A percentile compares a stretch with the other conserved stretches of the same genome.
Evolutionary conservation across 2,888 invertebrate genomes (phyloP).

Genomic region (Tinea semifulvella): DNA sequence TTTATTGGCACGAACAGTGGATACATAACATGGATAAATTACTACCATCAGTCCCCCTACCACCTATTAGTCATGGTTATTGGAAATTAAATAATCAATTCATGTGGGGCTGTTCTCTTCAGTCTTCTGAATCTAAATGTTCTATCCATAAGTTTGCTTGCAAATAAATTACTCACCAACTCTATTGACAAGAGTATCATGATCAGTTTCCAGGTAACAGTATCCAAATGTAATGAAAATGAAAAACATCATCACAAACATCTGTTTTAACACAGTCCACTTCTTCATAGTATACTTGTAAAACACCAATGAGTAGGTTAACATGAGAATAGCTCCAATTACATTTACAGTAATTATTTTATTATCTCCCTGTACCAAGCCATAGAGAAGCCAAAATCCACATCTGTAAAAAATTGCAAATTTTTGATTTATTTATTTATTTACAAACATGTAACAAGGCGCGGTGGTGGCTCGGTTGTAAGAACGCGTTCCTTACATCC

Average conservation of each 20-base stretch:
- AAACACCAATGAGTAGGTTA: conserved; percentile 75
- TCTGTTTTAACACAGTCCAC: conserved; percentile 69
- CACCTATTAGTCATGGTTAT: background rate
- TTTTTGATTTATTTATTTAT: too few relatives aligned
- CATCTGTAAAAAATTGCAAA: conserved; percentile 62
- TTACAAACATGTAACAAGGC: too few relatives aligned
- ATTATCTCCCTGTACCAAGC: conserved; percentile 74
- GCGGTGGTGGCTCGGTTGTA: too few relatives aligned
- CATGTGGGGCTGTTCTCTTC: too few relatives aligned
- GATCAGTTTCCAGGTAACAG: conserved; percentile 63
- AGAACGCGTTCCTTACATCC: too few relatives aligned
- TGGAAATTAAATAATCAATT: background rate
- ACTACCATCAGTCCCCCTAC: too few relatives aligned
- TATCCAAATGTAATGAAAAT: conserved; percentile 67
- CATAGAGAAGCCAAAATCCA: conserved; percentile 84
- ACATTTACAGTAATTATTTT: conserved; percentile 79
- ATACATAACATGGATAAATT: conserved; percentile 1
- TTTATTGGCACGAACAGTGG: too few relatives aligned
- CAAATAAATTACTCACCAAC: conserved; percentile 63
- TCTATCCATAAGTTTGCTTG: too few relatives aligned
- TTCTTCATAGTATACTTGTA: conserved; percentile 79
- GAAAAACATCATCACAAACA: conserved; percentile 57
- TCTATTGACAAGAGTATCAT: conserved; percentile 57
- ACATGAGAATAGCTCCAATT: conserved; percentile 76
- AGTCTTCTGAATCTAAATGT: too few relatives aligned